Evolutionary conservation across 1,140 invertebrate species (phyloP).

Genomic region (Thaumatotibia leucotreta): DNA sequence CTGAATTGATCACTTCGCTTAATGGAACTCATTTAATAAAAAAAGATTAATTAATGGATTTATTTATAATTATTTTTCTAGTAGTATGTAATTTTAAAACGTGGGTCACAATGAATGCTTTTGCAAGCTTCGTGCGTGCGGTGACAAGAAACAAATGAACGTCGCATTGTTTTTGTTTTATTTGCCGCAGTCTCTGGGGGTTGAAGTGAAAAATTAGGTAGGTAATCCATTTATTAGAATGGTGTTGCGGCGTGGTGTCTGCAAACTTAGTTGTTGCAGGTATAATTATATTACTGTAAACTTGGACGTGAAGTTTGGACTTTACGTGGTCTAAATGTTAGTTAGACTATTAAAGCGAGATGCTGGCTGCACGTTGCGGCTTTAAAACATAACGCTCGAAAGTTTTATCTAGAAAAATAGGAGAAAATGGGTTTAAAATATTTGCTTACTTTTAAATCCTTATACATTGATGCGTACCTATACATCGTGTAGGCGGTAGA

Average conservation of each 20-base stretch:
- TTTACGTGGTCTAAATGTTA: not conserved
- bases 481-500: too few relatives aligned
- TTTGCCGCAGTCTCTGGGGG: slow-evolving; percentile 9
- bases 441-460: not conserved
- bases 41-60: too few relatives aligned
- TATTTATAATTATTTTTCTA: too few relatives aligned
- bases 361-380: too few relatives aligned
- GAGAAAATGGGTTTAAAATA: not conserved
- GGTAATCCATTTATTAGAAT: slow-evolving; percentile 10
- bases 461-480: too few relatives aligned
- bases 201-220: slow-evolving; percentile 12
- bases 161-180: slow-evolving; percentile 14
- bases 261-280: not conserved
- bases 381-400: not conserved
- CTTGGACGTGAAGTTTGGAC: not conserved
- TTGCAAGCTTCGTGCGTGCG: not conserved
- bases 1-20: too few relatives aligned
- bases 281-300: not conserved
- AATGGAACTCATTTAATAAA: too few relatives aligned
- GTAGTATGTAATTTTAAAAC: too few relatives aligned
- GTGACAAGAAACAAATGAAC: slow-evolving; percentile 15
- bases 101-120: too few relatives aligned
- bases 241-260: slow-evolving; percentile 1
- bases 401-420: not conserved
- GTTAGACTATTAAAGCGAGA: not conserved